Base-by-base conservation (phyloP, 1,140 invertebrate genomes). In the Drosophila bipectinata region DNA sequence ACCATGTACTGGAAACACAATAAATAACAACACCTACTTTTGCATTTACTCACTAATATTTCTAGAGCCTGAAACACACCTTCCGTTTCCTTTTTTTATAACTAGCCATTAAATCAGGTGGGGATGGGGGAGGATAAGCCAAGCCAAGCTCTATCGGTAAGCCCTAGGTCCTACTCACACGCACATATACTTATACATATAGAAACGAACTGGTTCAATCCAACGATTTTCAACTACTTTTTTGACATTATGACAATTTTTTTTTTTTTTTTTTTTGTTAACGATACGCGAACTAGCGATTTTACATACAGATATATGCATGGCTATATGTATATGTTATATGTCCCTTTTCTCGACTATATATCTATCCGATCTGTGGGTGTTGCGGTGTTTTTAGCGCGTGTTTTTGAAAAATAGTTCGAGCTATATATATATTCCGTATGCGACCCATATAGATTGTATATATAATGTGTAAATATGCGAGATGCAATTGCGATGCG, bases 381-480 rank as follows among this genome's bases (percentile, higher is more conserved):
- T 37, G 34, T 37, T 12, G 34, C 10, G 34, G 34, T n/a, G 34
- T 47, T 28, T 41, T 63, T 56, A 39, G 55, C 49, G 68, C 51
- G 34, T 61, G 55, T 15, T 44, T 44, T 69, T 73, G 39, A 51
- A 52, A 63, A 67, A 64, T 68, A 63, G 55, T 75, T 21, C 61
- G 51, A 67, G 77, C 61, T 52, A 56, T 41, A 52, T 74, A 56
- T 68, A 45, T 57, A 53, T 79, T 64, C 73, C 14, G 44, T 58
- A 21, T 55, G 47, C 15, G 18, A 49, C 26, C 26, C 18, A 52
- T 51, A 64, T 37, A 52, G 45, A 30, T 51, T 56, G 37, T 64
- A 48, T 59, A 63, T 77, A 59, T 63, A 49, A 39, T 54, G 63
- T 85, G 67, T 85, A 84, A 88, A 78, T 87, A 84, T 83, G 81